These are phyloP conservation scores for Scatophagus argus DNA, from an alignment of 2,113 vertebrate species.

Conservation along the genomic window DNA sequence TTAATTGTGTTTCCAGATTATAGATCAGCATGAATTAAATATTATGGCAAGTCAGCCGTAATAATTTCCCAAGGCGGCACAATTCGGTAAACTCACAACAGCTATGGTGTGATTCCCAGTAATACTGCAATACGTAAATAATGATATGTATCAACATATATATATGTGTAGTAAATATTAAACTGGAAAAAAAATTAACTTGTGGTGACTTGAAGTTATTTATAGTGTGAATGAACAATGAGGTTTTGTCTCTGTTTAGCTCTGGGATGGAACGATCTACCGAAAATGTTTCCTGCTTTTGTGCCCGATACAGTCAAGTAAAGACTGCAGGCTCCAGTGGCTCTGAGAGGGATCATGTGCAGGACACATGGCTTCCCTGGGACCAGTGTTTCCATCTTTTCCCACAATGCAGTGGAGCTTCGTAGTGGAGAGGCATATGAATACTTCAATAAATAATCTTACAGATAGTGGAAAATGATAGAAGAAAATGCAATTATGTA, in stretches of 20 bases:
- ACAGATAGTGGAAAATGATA: constrained; percentile 2
- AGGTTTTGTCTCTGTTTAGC: constrained; percentile 8
- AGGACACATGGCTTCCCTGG: neutral
- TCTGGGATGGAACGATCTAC: neutral
- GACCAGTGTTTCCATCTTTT: neutral
- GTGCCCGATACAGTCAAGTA: neutral
- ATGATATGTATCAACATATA: neutral
- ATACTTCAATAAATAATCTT: neutral
- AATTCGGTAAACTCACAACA: neutral
- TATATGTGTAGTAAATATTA: neutral
- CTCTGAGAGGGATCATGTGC: neutral
- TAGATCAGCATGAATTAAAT: constrained; percentile 24
- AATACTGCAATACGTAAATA: too few relatives aligned
- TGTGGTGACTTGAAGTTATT: constrained; percentile 1
- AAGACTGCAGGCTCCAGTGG: neutral
- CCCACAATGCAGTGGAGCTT: neutral
- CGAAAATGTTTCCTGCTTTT: constrained; percentile 16
- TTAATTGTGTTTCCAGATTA: neutral
- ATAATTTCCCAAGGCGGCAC: constrained; percentile 1
- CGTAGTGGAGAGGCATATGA: neutral
- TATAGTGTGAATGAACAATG: neutral
- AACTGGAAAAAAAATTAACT: neutral
- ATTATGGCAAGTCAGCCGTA: neutral
- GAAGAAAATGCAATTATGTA: neutral
- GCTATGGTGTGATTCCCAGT: neutral